Evolutionary conservation across 2,888 invertebrate species (phyloP), one percentile per base, ranked within the genome.

Genomic region (Chironomus riparius): DNA sequence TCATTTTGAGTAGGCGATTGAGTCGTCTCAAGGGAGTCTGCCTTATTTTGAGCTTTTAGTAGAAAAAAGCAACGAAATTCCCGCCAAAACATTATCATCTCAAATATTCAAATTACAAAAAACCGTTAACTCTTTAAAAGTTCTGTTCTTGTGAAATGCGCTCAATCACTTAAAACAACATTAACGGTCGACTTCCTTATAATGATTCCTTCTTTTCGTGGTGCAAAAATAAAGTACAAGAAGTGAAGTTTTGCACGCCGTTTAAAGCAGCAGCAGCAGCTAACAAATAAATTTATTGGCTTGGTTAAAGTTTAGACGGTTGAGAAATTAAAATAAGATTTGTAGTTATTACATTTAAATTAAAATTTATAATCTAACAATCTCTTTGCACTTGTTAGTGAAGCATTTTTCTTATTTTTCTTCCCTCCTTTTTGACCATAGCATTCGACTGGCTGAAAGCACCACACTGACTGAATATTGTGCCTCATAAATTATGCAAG

Each of bases 291-390:
- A 74, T 74, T 74, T 74, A 74, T 74, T 74, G 74, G 65, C 28
- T 65, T 24, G 68, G 68, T 62, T 73, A 62, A 73, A 73, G 71
- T 62, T 72, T 72, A 72, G 72, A 72, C 72, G 56, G 72, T 62
- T 62, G 72, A 22, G 48, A 72, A 72, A 72, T 72, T 72, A 72
- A 72, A 72, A 71, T 71, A 56, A 56, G 73, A 73, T 73, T 73
- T 73, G 73, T 73, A 73, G 73, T 62, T 73, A 62, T 72, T 73
- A 62, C 73, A 65, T 73, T 73, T 62, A 73, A 73, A 73, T 73
- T n/a, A 73, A 73, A 73, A 73, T 73, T 73, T 73, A 73, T 73
- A 65, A 74, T 65, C 74, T 47, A 74, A 47, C 61, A 72, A 48
- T 74, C 62, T 18, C 22, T 62, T 68, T 47, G 47, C 28, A 38